Evolutionary conservation across 2,797 vertebrate genomes (phyloP), one percentile per base, ranked within the genome.

Genomic region (Sparus aurata): DNA sequence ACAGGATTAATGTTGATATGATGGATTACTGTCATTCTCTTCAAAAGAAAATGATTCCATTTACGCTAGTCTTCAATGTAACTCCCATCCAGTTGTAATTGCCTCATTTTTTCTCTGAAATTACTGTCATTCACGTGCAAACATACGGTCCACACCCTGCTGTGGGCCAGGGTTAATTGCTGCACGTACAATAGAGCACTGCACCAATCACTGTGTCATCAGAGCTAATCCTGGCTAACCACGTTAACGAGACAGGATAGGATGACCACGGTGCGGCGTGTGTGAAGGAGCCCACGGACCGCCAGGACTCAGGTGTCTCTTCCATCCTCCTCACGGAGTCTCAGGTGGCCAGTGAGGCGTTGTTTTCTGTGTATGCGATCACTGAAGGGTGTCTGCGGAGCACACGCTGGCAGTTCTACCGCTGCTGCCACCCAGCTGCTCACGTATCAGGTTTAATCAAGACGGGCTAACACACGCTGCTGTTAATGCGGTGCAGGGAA

Each of bases 271-370:
- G 45, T 27, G 62, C 11, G 1, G 67, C 0, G 43, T 47, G 72
- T 80, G 90, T 87, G 82, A 89, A 85, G 46, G 30, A 46, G 41
- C 66, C n/a, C 3, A 17, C 59, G 47, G 22, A n/a, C 20, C 38
- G 88, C 85, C 89, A 84, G 86, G 86, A 83, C 88, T 92, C 90
- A 87, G 84, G 66, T 92, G 89, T 90, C 86, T 57, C 58, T 12
- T 70, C 59, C 2, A 13, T 66, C 61, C 43, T 11, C 65, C 77
- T 61, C 60, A 23, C 45, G 8, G 72, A 57, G 85, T 78, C 85
- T 92, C 89, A 91, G 87, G 83, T 87, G 88, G 64, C 83, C 74
- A 72, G 9, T 9, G 50, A 73, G 69, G 38, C 12, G 1, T 79
- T 66, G 82, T 85, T 73, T 20, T 50, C 30, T 5, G 50, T 79